Evolutionary conservation across 2,113 vertebrate genomes (phyloP).

Genomic region (Callocephalon fimbriatum): DNA sequence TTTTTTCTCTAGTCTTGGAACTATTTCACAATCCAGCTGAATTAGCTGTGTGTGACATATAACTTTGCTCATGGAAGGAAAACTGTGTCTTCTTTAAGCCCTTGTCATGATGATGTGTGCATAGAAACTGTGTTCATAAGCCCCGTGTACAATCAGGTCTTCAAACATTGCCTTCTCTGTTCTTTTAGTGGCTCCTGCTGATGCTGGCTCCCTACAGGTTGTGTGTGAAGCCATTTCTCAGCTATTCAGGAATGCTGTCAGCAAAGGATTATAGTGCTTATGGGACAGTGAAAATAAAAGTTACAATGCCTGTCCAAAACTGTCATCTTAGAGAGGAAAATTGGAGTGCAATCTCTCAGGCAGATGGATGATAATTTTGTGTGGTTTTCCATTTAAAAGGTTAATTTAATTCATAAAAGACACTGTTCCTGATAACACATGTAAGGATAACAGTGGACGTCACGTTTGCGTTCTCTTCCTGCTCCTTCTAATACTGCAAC

Average conservation of each 20-base stretch:
- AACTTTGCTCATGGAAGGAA: background rate
- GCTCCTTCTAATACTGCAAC: background rate
- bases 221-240: background rate
- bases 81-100: background rate
- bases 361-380: background rate
- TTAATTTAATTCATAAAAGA: background rate
- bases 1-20: background rate
- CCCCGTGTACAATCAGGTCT: background rate
- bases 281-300: background rate
- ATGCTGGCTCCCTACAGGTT: background rate
- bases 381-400: background rate
- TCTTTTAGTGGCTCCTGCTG: background rate
- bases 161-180: background rate
- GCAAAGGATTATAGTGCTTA: background rate
- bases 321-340: background rate
- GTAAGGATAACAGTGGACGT: background rate
- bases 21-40: background rate
- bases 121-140: background rate
- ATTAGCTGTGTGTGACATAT: background rate
- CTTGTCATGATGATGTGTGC: background rate
- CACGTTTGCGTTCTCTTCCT: background rate
- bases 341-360: background rate
- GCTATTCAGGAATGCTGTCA: background rate
- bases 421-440: background rate
- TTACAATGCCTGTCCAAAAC: background rate